phyloP scores from a whole-genome alignment of 2,888 invertebrate species.

The Trisateles emortualis region DNA sequence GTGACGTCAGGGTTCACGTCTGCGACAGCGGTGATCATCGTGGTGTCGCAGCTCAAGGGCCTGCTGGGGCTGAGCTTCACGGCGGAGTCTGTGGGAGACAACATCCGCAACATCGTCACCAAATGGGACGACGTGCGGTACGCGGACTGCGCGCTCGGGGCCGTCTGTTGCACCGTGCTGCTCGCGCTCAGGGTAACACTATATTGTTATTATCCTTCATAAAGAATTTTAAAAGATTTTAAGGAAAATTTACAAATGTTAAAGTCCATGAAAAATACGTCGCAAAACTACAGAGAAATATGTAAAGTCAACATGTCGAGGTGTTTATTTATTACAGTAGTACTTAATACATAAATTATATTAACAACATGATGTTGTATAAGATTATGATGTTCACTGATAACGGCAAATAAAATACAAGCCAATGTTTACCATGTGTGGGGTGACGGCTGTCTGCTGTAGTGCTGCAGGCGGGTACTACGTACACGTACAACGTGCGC shows the following conservation, averaged over 20 bases:
- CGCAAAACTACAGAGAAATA: neutral
- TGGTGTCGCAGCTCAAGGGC: conserved; percentile 91
- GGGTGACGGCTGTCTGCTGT: too few relatives aligned
- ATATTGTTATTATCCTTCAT: too few relatives aligned
- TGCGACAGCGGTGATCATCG: conserved; percentile 93
- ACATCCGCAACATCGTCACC: conserved; percentile 79
- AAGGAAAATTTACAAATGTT: too few relatives aligned
- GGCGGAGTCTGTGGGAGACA: conserved; percentile 89
- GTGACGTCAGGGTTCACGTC: conserved; percentile 95
- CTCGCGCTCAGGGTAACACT: conserved; percentile 90
- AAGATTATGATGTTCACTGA: neutral
- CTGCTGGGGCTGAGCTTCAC: conserved; percentile 90
- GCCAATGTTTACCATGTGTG: neutral
- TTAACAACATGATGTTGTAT: neutral
- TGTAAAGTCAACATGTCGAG: neutral
- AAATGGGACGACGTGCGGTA: conserved; percentile 82
- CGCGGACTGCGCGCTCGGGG: conserved; percentile 89
- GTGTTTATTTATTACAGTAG: neutral
- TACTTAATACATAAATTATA: too few relatives aligned
- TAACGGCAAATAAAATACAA: neutral
- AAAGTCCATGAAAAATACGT: neutral
- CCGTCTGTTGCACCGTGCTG: conserved; percentile 88
- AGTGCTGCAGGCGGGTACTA: too few relatives aligned
- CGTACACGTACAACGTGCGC: too few relatives aligned
- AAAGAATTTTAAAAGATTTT: too few relatives aligned